Percentiles rank a stretch among this genome's conserved stretches.
These are phyloP conservation scores for Zootoca vivipara DNA, from an alignment of 2,113 vertebrate species.

Conservation along the genomic window DNA sequence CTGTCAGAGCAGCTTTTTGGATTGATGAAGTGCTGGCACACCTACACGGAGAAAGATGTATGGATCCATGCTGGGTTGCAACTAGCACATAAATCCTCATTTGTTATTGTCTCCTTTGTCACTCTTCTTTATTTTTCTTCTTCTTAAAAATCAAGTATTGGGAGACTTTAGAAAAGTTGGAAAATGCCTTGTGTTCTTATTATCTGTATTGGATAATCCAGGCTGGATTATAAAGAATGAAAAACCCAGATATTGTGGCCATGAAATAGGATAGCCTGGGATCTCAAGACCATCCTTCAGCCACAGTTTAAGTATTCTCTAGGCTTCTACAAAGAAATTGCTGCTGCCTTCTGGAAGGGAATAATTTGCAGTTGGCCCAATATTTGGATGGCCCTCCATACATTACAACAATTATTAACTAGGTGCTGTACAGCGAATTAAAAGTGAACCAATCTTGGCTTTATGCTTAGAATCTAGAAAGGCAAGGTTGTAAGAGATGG, in stretches of 20 bases:
- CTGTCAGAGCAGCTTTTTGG: slow-evolving; percentile 22
- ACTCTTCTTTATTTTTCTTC: slow-evolving; percentile 29
- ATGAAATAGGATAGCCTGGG: neutral
- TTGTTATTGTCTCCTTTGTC: slow-evolving; percentile 49
- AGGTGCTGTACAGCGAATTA: neutral
- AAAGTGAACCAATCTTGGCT: neutral
- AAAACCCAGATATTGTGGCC: neutral
- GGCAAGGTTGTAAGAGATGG: neutral
- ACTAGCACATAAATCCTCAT: slow-evolving; percentile 48
- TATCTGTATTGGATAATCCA: neutral
- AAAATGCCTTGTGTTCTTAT: neutral
- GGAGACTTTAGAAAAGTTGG: slow-evolving; percentile 29
- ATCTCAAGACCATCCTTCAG: neutral
- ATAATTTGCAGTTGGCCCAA: neutral
- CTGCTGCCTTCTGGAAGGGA: neutral
- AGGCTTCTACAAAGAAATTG: neutral
- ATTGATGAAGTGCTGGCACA: slow-evolving; percentile 38
- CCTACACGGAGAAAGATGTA: slow-evolving; percentile 48
- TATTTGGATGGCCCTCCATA: neutral
- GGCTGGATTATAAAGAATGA: neutral
- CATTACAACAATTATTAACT: neutral
- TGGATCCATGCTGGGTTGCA: slow-evolving; percentile 39
- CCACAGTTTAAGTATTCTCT: neutral
- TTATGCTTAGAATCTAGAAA: neutral
- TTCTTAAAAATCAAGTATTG: slow-evolving; percentile 26